Evolutionary conservation across 2,113 vertebrate genomes (phyloP), one percentile per base, ranked within the genome.

Genomic region (Pygoscelis adeliae): DNA sequence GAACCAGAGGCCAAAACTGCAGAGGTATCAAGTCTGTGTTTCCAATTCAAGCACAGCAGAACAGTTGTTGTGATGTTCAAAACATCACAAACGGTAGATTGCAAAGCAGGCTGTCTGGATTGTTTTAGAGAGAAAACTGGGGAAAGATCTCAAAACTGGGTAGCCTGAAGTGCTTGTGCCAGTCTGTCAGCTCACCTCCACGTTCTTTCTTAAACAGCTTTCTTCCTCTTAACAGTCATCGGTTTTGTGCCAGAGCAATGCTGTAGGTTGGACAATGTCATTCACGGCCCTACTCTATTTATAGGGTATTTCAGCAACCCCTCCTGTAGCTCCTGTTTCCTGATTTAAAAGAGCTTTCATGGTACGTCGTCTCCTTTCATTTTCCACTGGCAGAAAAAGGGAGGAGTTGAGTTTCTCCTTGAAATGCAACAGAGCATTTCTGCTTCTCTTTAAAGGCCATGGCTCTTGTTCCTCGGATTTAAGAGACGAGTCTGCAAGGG

Each of bases 81-180:
- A 58, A 12, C 19, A 6, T 46, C 1, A 0, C 3, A 0, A 12
- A 5, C 0, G 11, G 40, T 38, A 52, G 30, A 40, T 62, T 17
- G 61, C 38, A n/a, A 8, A 92, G 38, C 29, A 32, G 44, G 19
- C 78, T 50, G 59, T 32, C 55, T 42, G 38, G 16, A 15, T 50
- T 59, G 10, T 32, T 90, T 72, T 29, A 63, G 88, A 65, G 42
- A 69, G 14, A 61, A 77, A 55, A 40, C 8, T 13, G 50, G 21
- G 47, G 38, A 38, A 12, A 6, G 11, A 52, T 29, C 55, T 90
- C 61, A 32, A 22, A 77, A 52, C 34, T 32, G 58, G 22, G 40
- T 36, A 72, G 47, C 20, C 15, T 56, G 47, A 42, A 72, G 66
- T 42, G 13, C 20, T 10, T 1, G 0, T 63, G 40, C 1, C 3